Evolutionary conservation across 2,888 invertebrate genomes (phyloP).

Genomic region (Dolichopus griseipennis): DNA sequence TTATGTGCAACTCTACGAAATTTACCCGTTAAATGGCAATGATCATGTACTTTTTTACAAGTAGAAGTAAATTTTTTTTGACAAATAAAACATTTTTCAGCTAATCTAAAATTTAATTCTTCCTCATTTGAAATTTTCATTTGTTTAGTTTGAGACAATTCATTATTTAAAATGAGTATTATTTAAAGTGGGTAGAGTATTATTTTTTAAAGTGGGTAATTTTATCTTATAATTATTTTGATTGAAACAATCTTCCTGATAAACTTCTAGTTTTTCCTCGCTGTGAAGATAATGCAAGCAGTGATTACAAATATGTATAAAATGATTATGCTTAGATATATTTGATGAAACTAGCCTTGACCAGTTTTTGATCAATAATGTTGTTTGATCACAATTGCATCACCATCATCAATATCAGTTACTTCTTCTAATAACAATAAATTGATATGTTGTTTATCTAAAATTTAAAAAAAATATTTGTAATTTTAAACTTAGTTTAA

Average conservation of each 20-base stretch:
- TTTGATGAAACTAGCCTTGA: background rate
- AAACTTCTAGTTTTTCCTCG: background rate
- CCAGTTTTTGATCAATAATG: background rate
- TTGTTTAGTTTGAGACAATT: too few relatives aligned
- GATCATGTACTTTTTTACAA: too few relatives aligned
- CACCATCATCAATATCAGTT: too few relatives aligned
- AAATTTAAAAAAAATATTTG: background rate
- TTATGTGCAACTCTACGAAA: slow-evolving; percentile 20
- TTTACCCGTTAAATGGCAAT: slow-evolving; percentile 18
- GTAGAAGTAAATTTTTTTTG: too few relatives aligned
- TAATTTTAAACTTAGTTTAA: background rate
- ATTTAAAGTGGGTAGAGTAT: too few relatives aligned
- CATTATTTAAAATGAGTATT: too few relatives aligned
- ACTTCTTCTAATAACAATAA: too few relatives aligned
- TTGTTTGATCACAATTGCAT: background rate
- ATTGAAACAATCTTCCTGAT: too few relatives aligned
- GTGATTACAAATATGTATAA: background rate
- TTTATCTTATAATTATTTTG: background rate
- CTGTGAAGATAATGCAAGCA: background rate
- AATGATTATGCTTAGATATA: background rate
- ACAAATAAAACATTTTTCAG: too few relatives aligned
- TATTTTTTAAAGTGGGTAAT: background rate
- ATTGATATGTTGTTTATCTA: background rate
- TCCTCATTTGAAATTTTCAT: too few relatives aligned
- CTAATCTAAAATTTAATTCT: too few relatives aligned